These are phyloP conservation scores for Micoletzkya japonica DNA, from an alignment of 2,888 invertebrate genomes.

Conservation along the genomic window DNA sequence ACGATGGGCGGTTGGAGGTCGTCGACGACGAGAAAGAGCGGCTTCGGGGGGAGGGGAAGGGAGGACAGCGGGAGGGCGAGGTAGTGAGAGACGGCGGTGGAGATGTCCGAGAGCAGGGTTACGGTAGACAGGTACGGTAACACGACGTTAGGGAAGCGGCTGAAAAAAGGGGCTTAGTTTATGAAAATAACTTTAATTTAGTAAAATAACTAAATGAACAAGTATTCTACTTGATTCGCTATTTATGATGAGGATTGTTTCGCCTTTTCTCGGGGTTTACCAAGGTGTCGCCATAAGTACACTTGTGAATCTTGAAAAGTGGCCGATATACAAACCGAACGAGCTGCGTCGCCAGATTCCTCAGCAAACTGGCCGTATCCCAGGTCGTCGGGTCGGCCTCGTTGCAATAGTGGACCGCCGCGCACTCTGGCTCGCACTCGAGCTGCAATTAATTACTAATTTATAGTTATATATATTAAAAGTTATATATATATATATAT, in stretches of 20 bases:
- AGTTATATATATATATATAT: no score
- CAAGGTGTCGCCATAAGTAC: no score
- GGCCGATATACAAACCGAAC: slow-evolving; percentile 23
- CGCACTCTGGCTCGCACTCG: slow-evolving; percentile 38
- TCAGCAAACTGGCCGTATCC: slow-evolving; percentile 43
- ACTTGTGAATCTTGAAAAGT: no score
- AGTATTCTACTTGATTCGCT: no score
- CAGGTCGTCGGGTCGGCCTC: slow-evolving; percentile 39
- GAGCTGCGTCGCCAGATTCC: slow-evolving; percentile 36
- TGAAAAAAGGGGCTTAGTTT: background rate
- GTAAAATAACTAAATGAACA: no score
- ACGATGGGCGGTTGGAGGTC: slow-evolving; percentile 26
- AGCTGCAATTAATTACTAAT: slow-evolving; percentile 45
- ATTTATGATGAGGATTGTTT: no score
- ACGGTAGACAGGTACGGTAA: slow-evolving; percentile 42
- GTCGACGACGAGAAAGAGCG: slow-evolving; percentile 42
- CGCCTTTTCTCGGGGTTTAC: no score
- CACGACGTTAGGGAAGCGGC: slow-evolving; percentile 47
- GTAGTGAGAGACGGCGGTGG: slow-evolving; percentile 37
- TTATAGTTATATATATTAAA: background rate
- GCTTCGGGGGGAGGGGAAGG: slow-evolving; percentile 39
- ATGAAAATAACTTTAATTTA: background rate
- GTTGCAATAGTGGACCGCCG: slow-evolving; percentile 44
- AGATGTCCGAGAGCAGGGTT: slow-evolving; percentile 41
- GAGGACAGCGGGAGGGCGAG: slow-evolving; percentile 39